Evolutionary conservation across 2,888 invertebrate genomes (phyloP).

Genomic region (Gnatocerus cornutus): DNA sequence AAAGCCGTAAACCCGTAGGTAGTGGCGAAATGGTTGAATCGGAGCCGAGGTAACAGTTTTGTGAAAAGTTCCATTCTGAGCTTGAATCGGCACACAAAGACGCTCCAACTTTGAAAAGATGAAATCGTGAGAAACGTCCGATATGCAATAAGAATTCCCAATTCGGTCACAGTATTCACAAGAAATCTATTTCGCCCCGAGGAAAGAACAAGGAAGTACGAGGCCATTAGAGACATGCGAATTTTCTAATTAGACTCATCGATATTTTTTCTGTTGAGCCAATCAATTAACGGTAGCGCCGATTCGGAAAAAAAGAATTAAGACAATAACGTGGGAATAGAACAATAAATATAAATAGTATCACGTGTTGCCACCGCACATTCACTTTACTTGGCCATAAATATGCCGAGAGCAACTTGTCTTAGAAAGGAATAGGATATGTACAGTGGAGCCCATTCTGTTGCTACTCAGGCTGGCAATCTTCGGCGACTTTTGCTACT

Average conservation of each 20-base stretch:
- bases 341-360: constrained; percentile 54
- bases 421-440: constrained; percentile 48
- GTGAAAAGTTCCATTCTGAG: constrained; percentile 48
- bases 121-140: constrained; percentile 64
- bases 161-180: constrained; percentile 52
- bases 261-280: not conserved
- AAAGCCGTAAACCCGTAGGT: constrained; percentile 22
- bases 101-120: constrained; percentile 62
- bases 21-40: constrained; percentile 34
- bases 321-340: constrained; percentile 52
- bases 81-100: constrained; percentile 56
- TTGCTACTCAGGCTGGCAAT: constrained; percentile 29
- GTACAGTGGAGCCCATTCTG: constrained; percentile 21
- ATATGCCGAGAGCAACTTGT: constrained; percentile 53
- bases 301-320: constrained; percentile 45
- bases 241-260: too few relatives aligned
- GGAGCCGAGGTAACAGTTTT: constrained; percentile 34
- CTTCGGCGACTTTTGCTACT: constrained; percentile 30
- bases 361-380: constrained; percentile 54
- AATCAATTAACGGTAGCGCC: constrained; percentile 30
- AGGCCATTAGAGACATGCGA: not conserved
- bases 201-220: constrained; percentile 5
- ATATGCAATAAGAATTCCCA: constrained; percentile 60
- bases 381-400: constrained; percentile 53
- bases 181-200: constrained; percentile 16